phyloP scores from a whole-genome alignment of 2,113 vertebrate species.

The Alaudala cheleensis region DNA sequence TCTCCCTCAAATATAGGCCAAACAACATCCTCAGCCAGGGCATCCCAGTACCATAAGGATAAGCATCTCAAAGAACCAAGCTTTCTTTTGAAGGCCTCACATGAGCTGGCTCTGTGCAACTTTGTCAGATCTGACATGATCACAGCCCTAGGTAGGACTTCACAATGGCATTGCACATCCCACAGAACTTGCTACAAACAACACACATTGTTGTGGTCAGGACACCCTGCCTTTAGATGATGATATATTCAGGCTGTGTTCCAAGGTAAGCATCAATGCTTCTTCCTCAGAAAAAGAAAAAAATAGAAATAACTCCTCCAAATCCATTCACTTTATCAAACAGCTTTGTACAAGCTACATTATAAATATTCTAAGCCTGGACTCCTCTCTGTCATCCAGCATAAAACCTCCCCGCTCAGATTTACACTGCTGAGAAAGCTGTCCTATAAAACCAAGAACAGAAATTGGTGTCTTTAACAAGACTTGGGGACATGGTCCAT shows the following conservation, averaged over 20 bases:
- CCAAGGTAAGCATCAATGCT: slow-evolving; percentile 7
- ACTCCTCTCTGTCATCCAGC: background rate
- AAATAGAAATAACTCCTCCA: slow-evolving; percentile 12
- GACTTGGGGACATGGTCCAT: background rate
- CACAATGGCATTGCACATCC: background rate
- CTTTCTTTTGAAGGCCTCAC: background rate
- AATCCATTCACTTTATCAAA: slow-evolving; percentile 40
- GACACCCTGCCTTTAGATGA: slow-evolving; percentile 7
- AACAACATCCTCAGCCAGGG: background rate
- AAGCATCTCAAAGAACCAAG: background rate
- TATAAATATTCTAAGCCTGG: slow-evolving; percentile 14
- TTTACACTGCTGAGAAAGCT: slow-evolving; percentile 14
- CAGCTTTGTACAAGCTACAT: background rate
- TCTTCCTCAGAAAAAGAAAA: slow-evolving; percentile 12
- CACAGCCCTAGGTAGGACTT: background rate
- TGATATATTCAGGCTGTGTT: slow-evolving; percentile 22
- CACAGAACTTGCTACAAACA: slow-evolving; percentile 22
- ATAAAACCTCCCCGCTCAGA: background rate
- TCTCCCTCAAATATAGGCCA: background rate
- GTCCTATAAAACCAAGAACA: background rate
- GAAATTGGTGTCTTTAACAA: background rate
- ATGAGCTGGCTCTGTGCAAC: background rate
- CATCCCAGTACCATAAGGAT: background rate
- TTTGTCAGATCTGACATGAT: background rate
- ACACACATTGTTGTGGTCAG: background rate